Evolutionary conservation across 1,140 invertebrate genomes (phyloP).

Genomic region (Eumaeus atala): DNA sequence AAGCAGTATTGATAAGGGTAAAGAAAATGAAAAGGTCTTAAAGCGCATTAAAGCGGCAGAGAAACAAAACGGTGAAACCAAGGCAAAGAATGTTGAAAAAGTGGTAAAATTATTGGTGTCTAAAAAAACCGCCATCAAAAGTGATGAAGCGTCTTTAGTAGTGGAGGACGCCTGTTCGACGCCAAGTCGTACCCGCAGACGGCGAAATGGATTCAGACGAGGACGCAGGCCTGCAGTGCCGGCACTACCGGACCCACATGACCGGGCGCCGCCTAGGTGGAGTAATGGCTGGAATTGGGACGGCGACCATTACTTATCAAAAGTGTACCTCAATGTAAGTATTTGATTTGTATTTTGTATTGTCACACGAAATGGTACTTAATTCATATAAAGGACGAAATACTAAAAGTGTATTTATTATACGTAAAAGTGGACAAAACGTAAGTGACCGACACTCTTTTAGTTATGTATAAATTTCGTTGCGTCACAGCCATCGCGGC

Average conservation of each 20-base stretch:
- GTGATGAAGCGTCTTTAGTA: constrained; percentile 50
- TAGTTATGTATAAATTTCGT: no score
- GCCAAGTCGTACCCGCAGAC: constrained; percentile 34
- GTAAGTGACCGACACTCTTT: no score
- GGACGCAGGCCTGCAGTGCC: constrained; percentile 33
- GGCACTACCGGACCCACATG: constrained; percentile 29
- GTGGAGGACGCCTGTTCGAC: constrained; percentile 57
- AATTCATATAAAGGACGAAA: no score
- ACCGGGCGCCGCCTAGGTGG: constrained; percentile 79
- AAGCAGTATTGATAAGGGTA: constrained; percentile 19
- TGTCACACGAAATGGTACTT: no score
- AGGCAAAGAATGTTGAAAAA: constrained; percentile 44
- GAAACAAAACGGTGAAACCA: constrained; percentile 33
- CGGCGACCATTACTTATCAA: constrained; percentile 86
- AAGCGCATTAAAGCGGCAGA: constrained; percentile 29
- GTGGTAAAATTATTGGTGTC: constrained; percentile 51
- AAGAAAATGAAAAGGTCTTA: constrained; percentile 22
- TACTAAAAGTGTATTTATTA: no score
- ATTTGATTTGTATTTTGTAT: no score
- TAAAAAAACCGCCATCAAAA: constrained; percentile 55
- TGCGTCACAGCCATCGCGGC: no score
- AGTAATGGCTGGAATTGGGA: constrained; percentile 95
- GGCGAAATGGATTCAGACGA: constrained; percentile 36
- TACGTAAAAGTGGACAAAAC: no score
- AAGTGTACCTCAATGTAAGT: constrained; percentile 92